Percentiles rank a stretch among this genome's conserved stretches.
These are phyloP conservation scores for Bombus balteatus DNA, from an alignment of 1,140 invertebrate genomes.

Conservation along the genomic window DNA sequence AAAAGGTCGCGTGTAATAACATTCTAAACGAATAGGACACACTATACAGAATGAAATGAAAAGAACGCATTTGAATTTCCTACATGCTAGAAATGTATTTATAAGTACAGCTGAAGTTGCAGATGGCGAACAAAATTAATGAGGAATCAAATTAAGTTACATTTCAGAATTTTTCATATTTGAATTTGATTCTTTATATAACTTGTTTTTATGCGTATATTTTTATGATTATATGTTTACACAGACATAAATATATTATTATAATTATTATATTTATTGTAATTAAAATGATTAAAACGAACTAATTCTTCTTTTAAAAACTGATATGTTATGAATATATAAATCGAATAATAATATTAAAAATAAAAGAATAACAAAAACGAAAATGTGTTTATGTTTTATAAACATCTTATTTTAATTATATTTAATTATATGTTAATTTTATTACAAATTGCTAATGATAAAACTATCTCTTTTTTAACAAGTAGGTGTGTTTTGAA, in stretches of 20 bases:
- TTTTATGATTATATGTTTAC: background rate
- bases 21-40: background rate
- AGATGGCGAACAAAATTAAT: background rate
- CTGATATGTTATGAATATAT: background rate
- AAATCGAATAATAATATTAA: background rate
- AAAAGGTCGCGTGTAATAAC: background rate
- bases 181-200: background rate
- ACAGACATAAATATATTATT: slow-evolving; percentile 1
- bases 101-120: background rate
- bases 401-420: background rate
- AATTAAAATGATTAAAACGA: background rate
- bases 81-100: background rate
- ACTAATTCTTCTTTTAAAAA: background rate
- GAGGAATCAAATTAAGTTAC: background rate
- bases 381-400: slow-evolving; percentile 9
- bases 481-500: background rate
- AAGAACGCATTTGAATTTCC: background rate
- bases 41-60: background rate
- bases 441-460: background rate
- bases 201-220: background rate
- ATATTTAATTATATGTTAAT: background rate
- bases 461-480: background rate
- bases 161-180: background rate
- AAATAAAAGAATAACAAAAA: slow-evolving; percentile 3
- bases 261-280: slow-evolving; percentile 6